Base-by-base conservation (phyloP, 2,797 vertebrate genomes). In the Thalassophryne amazonica region DNA sequence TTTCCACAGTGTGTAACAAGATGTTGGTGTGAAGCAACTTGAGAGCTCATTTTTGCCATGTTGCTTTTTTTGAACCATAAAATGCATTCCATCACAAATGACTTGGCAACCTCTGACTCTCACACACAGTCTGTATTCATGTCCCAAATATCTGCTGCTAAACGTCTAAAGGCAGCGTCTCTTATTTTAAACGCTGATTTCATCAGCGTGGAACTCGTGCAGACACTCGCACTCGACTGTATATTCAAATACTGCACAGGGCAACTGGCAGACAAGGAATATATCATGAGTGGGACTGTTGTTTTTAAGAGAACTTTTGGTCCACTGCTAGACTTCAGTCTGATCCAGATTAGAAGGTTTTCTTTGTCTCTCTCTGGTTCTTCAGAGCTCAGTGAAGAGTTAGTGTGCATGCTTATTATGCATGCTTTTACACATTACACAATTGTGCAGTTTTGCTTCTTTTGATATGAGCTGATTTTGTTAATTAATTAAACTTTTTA, bases 151-250 rank as follows among this genome's bases (percentile, higher is more conserved):
- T 59, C 57, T 50, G 45, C 52, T 45, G 14, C 51, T 39, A 28
- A 51, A 55, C n/a, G 60, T 67, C 72, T 57, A 25, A 78, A 76
- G 55, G 60, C 60, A 62, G 53, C 23, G 20, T 38, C 29, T 64
- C 51, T 78, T 73, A 76, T 83, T 80, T 83, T 69, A 59, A 78
- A 68, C 71, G 38, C 62, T 91, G 84, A 91, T 88, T 84, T 89
- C 83, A 90, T 77, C 40, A 8, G 48, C 58, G 29, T 83, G 88
- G 86, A 87, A 89, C 83, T 88, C 71, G n/a, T 54, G 63, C 69
- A 63, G 69, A 83, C 43, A 75, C 56, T 46, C 29, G 54, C 15
- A 32, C 24, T 35, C 69, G 73, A 47, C 67, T 76, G 67, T 48
- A 35, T 52, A 76, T 70, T 83, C 78, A 73, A 71, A 79, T 69